Evolutionary conservation across 2,797 vertebrate species (phyloP).

Genomic region (Tapera naevia): DNA sequence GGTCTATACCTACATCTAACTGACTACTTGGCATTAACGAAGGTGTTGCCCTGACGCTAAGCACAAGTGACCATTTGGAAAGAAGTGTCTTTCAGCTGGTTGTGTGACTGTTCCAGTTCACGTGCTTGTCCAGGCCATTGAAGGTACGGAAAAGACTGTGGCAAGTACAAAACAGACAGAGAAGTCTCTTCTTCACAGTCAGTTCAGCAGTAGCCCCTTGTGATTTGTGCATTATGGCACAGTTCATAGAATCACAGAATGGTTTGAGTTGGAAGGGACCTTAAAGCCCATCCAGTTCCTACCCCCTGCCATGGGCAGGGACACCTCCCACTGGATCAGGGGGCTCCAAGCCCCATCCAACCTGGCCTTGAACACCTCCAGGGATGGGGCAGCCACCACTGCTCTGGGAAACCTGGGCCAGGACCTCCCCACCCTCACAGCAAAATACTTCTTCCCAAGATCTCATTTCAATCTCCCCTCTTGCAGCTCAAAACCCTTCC

Average conservation of each 20-base stretch:
- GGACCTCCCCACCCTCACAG: no score
- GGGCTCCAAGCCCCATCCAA: no score
- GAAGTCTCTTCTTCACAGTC: background rate
- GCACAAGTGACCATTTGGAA: background rate
- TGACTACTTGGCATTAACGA: background rate
- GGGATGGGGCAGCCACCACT: no score
- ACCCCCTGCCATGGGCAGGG: no score
- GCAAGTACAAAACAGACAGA: background rate
- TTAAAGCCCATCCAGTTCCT: no score
- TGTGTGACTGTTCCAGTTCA: background rate
- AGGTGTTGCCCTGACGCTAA: background rate
- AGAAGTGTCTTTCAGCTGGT: background rate
- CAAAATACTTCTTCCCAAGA: no score
- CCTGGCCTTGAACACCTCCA: no score
- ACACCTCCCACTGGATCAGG: no score
- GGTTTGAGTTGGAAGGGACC: no score
- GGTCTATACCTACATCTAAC: background rate
- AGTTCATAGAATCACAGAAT: background rate
- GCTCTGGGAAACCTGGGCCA: no score
- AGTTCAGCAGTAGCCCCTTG: constrained; percentile 19
- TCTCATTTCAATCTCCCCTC: no score
- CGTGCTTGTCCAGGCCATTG: background rate
- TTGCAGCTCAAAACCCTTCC: no score
- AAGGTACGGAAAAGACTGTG: background rate
- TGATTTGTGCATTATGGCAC: background rate